Conservation (phyloP, 2,113 vertebrate species). For the Pteropus alecto region DNA sequence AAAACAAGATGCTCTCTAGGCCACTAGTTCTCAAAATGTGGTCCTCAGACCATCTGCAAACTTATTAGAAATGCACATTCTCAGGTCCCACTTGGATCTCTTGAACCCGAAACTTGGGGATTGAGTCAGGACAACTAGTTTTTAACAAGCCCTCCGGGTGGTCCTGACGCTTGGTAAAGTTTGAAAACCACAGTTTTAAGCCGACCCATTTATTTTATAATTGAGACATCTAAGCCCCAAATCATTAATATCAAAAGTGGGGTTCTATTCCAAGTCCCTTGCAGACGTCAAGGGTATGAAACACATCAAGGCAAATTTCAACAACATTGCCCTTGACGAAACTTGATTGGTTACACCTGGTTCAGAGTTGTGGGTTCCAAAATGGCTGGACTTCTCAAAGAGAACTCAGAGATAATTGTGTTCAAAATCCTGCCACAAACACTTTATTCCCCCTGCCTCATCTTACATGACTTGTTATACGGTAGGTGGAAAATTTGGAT, state of each 20-base stretch:
- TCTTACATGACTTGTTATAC: not conserved
- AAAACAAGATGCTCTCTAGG: not conserved
- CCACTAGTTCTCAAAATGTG: not conserved
- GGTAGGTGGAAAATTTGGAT: not conserved
- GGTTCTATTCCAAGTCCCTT: not conserved
- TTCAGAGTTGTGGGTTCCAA: not conserved
- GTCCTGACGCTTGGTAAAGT: not conserved
- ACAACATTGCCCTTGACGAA: not conserved
- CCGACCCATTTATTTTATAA: not conserved
- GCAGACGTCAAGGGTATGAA: not conserved
- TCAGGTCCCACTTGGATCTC: not conserved
- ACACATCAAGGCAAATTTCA: not conserved
- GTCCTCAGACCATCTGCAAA: not conserved
- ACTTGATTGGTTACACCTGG: not conserved
- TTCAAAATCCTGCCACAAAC: not conserved
- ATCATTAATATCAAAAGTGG: not conserved
- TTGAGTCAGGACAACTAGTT: not conserved
- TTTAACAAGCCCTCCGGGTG: not conserved
- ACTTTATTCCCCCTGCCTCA: not conserved
- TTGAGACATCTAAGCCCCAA: not conserved
- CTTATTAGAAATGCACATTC: not conserved
- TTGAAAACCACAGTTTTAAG: not conserved
- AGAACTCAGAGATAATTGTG: not conserved
- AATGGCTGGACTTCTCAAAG: not conserved
- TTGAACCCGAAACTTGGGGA: not conserved